Percentiles rank a stretch among this genome's conserved stretches.
Evolutionary conservation across 2,888 invertebrate species (phyloP).

Genomic region (Melinaea marsaeus): DNA sequence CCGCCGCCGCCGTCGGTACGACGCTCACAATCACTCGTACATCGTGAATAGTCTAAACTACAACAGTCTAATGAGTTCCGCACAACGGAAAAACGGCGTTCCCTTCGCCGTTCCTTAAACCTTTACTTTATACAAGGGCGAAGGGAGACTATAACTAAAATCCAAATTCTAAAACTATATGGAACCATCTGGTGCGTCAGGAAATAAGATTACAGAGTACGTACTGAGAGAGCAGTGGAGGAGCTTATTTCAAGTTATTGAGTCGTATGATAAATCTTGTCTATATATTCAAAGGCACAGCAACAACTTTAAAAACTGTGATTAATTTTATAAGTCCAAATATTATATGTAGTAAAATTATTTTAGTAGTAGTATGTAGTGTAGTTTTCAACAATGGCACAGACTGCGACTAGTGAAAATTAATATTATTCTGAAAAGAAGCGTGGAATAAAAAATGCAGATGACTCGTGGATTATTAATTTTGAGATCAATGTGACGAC

Average conservation of each 20-base stretch:
- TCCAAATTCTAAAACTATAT: constrained; percentile 57
- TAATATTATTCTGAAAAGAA: constrained; percentile 25
- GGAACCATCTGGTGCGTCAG: constrained; percentile 65
- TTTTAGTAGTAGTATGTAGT: neutral
- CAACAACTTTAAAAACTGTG: neutral
- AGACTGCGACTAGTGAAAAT: constrained; percentile 49
- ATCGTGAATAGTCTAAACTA: constrained; percentile 69
- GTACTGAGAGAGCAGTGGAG: constrained; percentile 46
- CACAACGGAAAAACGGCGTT: constrained; percentile 73
- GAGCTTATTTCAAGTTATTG: constrained; percentile 32
- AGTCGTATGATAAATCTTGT: constrained; percentile 10
- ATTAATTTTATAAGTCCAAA: neutral
- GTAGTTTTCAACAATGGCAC: constrained; percentile 45
- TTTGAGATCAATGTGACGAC: constrained; percentile 69
- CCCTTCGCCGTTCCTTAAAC: constrained; percentile 61
- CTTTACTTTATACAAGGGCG: constrained; percentile 62
- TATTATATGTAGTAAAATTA: no score
- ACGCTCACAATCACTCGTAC: constrained; percentile 63
- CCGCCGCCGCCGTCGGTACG: constrained; percentile 39
- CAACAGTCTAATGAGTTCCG: constrained; percentile 75
- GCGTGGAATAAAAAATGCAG: constrained; percentile 50
- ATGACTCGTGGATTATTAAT: constrained; percentile 67
- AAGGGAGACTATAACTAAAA: constrained; percentile 59
- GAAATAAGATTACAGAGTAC: constrained; percentile 26
- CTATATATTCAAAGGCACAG: constrained; percentile 6